A percentile compares a stretch with the other conserved stretches of the same genome.
Evolutionary conservation across 2,113 vertebrate species (phyloP).

Genomic region (Balaeniceps rex): DNA sequence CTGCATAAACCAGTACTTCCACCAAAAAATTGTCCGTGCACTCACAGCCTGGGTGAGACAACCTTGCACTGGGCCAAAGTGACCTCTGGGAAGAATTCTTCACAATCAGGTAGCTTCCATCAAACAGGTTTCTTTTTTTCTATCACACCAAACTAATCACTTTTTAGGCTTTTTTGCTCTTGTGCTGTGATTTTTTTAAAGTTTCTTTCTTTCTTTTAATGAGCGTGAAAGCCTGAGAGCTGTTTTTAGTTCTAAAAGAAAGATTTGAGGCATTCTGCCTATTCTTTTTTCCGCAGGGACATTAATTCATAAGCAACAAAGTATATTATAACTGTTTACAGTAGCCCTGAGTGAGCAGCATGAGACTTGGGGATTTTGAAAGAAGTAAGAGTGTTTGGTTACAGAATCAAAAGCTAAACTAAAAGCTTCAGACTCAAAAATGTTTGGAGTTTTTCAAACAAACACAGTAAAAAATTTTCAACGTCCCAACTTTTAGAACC

Average conservation of each 20-base stretch:
- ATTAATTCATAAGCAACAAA: slow-evolving; percentile 22
- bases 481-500: background rate
- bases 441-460: slow-evolving; percentile 13
- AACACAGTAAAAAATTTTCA: background rate
- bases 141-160: background rate
- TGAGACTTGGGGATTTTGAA: background rate
- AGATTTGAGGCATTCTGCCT: background rate
- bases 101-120: background rate
- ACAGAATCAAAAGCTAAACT: slow-evolving; percentile 5
- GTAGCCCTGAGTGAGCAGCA: background rate
- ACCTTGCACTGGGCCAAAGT: background rate
- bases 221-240: background rate
- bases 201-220: background rate
- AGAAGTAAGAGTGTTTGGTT: background rate
- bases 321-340: slow-evolving; percentile 30
- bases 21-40: background rate
- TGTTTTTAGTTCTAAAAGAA: slow-evolving; percentile 7
- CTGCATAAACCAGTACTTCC: background rate
- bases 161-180: background rate
- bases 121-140: background rate
- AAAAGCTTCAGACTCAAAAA: background rate
- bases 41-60: background rate
- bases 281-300: background rate
- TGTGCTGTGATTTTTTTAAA: background rate
- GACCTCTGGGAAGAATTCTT: background rate